Percentiles rank a stretch among this genome's conserved stretches.
These are phyloP conservation scores for Leptobrachium ailaonicum DNA, from an alignment of 2,113 vertebrate species.

Conservation along the genomic window DNA sequence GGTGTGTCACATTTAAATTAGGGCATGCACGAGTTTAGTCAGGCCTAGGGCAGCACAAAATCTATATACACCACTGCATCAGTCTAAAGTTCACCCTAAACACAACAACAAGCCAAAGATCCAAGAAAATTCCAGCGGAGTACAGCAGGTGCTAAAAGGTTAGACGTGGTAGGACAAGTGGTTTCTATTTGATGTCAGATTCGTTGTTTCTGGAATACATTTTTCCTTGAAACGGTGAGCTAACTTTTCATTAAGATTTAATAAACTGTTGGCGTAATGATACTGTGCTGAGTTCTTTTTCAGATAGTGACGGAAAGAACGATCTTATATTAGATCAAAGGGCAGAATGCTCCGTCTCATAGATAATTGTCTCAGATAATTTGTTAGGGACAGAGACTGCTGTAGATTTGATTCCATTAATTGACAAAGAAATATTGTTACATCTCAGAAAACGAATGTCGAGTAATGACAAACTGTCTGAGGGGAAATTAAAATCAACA, in stretches of 20 bases:
- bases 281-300: conserved; percentile 39
- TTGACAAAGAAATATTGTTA: conserved; percentile 47
- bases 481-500: conserved; percentile 51
- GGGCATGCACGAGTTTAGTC: too few species aligned
- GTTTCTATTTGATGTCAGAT: conserved; percentile 7
- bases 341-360: conserved; percentile 23
- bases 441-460: conserved; percentile 16
- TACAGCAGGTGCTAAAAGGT: conserved; percentile 22
- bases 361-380: conserved; percentile 37
- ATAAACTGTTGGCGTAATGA: conserved; percentile 41
- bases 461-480: conserved; percentile 43
- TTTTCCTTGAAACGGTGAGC: conserved; percentile 31
- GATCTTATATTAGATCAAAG: conserved; percentile 32
- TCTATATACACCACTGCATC: too few species aligned
- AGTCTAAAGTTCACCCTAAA: background rate
- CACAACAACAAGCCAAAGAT: background rate
- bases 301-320: conserved; percentile 17
- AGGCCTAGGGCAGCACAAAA: too few species aligned
- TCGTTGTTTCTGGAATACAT: conserved; percentile 9
- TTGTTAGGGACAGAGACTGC: conserved; percentile 26
- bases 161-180: conserved; percentile 1
- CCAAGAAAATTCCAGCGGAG: background rate
- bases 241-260: conserved; percentile 48
- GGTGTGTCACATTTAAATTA: too few species aligned
- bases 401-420: conserved; percentile 20